Evolutionary conservation across 1,140 invertebrate genomes (phyloP).

Genomic region (Ceratina calcarata): DNA sequence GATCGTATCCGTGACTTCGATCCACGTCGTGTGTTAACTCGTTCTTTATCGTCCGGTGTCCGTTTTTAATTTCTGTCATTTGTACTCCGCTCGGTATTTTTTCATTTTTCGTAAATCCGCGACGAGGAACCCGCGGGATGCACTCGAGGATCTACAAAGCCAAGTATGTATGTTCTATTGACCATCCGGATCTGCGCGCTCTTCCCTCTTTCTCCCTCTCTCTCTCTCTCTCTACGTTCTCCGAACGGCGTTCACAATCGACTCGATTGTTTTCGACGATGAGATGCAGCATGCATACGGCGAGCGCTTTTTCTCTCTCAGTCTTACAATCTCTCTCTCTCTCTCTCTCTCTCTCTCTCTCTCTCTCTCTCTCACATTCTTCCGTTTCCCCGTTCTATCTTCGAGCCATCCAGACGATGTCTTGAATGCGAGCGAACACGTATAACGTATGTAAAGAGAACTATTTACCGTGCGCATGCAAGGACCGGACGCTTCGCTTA

Average conservation of each 20-base stretch:
- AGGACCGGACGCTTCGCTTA: slow-evolving; percentile 33
- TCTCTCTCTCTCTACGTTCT: background rate
- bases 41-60: slow-evolving; percentile 1
- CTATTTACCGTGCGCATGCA: slow-evolving; percentile 48
- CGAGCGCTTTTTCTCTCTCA: slow-evolving; percentile 1
- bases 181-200: background rate
- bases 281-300: slow-evolving; percentile 45
- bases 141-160: slow-evolving; percentile 46
- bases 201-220: slow-evolving; percentile 1
- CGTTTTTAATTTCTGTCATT: background rate
- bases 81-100: slow-evolving; percentile 8
- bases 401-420: background rate
- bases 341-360: too few species aligned
- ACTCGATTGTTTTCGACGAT: slow-evolving; percentile 34
- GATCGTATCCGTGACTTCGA: slow-evolving; percentile 44
- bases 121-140: slow-evolving; percentile 8
- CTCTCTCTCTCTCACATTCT: too few species aligned
- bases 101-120: slow-evolving; percentile 9
- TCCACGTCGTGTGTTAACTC: slow-evolving; percentile 38
- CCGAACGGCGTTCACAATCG: slow-evolving; percentile 2
- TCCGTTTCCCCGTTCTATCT: background rate
- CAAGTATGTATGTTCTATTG: slow-evolving; percentile 29
- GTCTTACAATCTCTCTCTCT: background rate
- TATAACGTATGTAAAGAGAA: slow-evolving; percentile 14
- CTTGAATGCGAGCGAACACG: background rate